Conservation (phyloP, 2,797 vertebrate species). For the Jordanella pulchra region DNA sequence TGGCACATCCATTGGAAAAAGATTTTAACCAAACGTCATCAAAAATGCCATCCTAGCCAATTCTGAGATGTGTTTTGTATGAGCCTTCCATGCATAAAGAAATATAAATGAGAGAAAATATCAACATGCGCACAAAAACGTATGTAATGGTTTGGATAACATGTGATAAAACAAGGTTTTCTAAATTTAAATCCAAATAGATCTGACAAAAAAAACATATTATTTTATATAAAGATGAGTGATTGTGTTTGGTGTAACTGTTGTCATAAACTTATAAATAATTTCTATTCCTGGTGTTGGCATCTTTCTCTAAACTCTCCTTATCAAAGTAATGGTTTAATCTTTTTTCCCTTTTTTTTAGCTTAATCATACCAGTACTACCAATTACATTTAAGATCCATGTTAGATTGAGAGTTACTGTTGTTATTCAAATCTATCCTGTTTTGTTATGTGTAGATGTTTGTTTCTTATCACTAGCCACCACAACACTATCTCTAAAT, state of each 20-base stretch:
- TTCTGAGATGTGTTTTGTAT: no score
- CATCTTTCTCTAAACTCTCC: background rate
- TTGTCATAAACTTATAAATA: background rate
- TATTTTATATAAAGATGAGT: background rate
- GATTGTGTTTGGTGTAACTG: background rate
- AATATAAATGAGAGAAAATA: background rate
- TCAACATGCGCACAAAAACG: background rate
- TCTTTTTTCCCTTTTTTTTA: background rate
- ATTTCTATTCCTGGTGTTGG: background rate
- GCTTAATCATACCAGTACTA: background rate
- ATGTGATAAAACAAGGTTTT: background rate
- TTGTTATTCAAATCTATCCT: background rate
- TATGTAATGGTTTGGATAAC: background rate
- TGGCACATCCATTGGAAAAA: no score
- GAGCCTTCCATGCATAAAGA: no score
- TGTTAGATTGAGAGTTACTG: background rate
- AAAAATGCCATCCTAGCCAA: no score
- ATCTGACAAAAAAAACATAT: background rate
- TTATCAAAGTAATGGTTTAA: background rate
- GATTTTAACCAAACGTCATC: no score
- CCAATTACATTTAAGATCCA: background rate
- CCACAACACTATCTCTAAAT: conserved; percentile 25
- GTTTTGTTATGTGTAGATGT: conserved; percentile 2
- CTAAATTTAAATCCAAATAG: background rate
- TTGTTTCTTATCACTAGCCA: conserved; percentile 24